Conservation (phyloP, 2,888 invertebrate species). For the Ennomos quercinarius region DNA sequence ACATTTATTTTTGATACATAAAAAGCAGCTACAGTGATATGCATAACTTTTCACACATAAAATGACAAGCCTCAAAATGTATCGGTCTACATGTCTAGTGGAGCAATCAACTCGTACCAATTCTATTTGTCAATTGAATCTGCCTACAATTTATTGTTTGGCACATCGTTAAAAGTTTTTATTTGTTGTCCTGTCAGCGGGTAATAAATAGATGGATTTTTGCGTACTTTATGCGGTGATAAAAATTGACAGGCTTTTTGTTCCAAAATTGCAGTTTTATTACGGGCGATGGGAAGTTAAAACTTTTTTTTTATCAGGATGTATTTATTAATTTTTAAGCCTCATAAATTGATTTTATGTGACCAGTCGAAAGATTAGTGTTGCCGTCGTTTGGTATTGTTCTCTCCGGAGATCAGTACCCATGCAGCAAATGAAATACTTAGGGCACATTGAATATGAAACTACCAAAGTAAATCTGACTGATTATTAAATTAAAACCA, state of each 20-base stretch:
- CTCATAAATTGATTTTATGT: no score
- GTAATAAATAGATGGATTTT: slow-evolving; percentile 40
- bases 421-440: no score
- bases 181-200: slow-evolving; percentile 48
- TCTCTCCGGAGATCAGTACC: no score
- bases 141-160: slow-evolving; percentile 51
- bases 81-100: background rate
- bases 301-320: background rate
- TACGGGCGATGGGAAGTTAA: slow-evolving; percentile 6
- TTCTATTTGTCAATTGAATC: slow-evolving; percentile 47
- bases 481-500: no score
- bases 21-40: no score
- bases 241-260: slow-evolving; percentile 33
- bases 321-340: background rate
- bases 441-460: no score
- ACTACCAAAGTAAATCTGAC: no score
- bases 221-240: slow-evolving; percentile 35
- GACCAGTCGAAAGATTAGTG: no score
- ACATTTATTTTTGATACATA: no score
- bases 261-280: slow-evolving; percentile 23
- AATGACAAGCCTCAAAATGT: no score
- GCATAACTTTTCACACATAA: no score
- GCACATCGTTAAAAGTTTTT: slow-evolving; percentile 50
- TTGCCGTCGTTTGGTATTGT: no score
- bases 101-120: slow-evolving; percentile 33